Evolutionary conservation across 2,113 vertebrate genomes (phyloP).

Genomic region (Aythya baeri): DNA sequence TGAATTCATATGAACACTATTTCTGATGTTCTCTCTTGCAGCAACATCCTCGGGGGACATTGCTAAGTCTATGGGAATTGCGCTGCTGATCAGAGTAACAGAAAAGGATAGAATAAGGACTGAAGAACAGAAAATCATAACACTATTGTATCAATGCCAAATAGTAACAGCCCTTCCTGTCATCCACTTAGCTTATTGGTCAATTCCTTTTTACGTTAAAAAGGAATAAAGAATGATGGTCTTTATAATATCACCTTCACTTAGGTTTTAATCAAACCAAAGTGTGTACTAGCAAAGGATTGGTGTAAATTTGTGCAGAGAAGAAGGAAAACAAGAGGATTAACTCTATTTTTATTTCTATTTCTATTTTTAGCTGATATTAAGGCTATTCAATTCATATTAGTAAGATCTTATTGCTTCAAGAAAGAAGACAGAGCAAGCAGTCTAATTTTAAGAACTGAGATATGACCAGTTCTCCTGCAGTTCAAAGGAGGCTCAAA

Average conservation of each 20-base stretch:
- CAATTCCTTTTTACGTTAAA: neutral
- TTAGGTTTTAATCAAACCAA: neutral
- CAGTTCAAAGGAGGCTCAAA: neutral
- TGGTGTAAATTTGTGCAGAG: neutral
- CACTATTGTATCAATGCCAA: neutral
- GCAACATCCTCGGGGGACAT: neutral
- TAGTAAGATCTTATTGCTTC: neutral
- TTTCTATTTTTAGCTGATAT: neutral
- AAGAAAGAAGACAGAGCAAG: neutral
- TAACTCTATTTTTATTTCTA: neutral
- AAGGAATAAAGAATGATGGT: neutral
- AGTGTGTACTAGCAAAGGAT: neutral
- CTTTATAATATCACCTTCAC: neutral
- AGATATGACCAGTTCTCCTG: neutral
- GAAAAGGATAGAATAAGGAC: neutral
- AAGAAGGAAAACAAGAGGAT: neutral
- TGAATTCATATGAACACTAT: neutral
- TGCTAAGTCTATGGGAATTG: neutral
- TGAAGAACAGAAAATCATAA: neutral
- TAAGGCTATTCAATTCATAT: neutral
- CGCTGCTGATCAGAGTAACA: neutral
- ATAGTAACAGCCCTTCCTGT: neutral
- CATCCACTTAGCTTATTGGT: neutral
- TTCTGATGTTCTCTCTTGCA: neutral
- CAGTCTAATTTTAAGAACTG: neutral